These are phyloP conservation scores for Pristionchus fissidentatus DNA, from an alignment of 2,888 invertebrate species.

Conservation along the genomic window DNA sequence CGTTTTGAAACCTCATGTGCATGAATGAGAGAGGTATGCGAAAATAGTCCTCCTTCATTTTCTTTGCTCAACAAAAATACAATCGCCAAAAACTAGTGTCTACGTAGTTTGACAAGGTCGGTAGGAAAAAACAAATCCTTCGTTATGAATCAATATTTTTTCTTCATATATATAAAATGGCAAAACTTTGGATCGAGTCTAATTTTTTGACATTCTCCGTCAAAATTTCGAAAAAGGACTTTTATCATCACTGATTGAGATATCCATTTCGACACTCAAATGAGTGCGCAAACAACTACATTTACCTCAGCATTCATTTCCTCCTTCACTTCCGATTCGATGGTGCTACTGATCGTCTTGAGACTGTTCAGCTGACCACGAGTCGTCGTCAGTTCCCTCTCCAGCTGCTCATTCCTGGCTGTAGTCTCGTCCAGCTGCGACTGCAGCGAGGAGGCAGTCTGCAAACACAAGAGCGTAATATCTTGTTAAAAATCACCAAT, in stretches of 20 bases:
- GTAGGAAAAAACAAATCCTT: too few relatives aligned
- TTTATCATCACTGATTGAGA: background rate
- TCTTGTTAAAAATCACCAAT: too few relatives aligned
- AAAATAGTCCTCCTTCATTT: too few relatives aligned
- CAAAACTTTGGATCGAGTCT: too few relatives aligned
- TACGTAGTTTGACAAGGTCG: too few relatives aligned
- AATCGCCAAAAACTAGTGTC: too few relatives aligned
- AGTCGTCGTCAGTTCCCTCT: background rate
- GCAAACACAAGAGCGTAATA: background rate
- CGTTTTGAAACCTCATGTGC: too few relatives aligned
- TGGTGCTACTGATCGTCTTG: slow-evolving; percentile 13
- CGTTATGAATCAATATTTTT: too few relatives aligned
- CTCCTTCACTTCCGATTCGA: background rate
- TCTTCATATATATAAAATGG: too few relatives aligned
- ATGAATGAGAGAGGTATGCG: too few relatives aligned
- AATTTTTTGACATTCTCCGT: background rate
- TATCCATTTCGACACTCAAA: background rate
- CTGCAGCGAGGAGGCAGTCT: background rate
- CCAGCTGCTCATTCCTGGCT: background rate
- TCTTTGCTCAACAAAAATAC: too few relatives aligned
- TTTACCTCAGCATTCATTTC: background rate
- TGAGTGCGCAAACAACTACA: background rate
- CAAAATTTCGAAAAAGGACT: background rate
- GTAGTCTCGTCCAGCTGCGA: background rate
- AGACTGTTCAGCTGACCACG: background rate